Conservation (phyloP, 2,888 invertebrate species). For the Drosophila algonquin region DNA sequence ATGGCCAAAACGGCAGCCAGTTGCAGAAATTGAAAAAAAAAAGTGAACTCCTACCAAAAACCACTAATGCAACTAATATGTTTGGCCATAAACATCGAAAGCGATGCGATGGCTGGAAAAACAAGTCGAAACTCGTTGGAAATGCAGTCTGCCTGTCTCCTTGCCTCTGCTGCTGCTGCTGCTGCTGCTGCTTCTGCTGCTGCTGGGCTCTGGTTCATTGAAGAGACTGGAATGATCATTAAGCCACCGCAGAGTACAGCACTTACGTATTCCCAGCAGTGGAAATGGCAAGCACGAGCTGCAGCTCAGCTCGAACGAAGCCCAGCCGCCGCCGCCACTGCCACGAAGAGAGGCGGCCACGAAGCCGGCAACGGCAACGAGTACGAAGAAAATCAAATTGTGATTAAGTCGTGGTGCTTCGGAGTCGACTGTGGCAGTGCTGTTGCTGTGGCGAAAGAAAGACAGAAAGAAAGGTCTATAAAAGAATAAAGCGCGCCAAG, state of each 20-base stretch:
- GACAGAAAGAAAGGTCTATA: conserved; percentile 83
- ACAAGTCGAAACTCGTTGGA: conserved; percentile 40
- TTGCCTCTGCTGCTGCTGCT: too few species aligned
- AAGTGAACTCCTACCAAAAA: conserved; percentile 57
- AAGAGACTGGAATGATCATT: conserved; percentile 18
- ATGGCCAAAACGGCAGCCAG: too few species aligned
- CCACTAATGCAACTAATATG: conserved; percentile 71
- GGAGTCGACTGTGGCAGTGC: conserved; percentile 7
- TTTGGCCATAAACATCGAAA: conserved; percentile 77
- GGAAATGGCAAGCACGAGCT: conserved; percentile 52
- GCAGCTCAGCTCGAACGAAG: conserved; percentile 5
- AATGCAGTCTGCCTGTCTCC: conserved; percentile 14
- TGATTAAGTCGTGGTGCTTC: conserved; percentile 50
- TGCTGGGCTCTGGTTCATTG: conserved; percentile 46
- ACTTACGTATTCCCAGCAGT: conserved; percentile 7
- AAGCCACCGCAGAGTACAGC: background rate
- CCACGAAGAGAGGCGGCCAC: conserved; percentile 31
- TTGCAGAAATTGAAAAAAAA: background rate
- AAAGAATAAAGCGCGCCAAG: conserved; percentile 83
- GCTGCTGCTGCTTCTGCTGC: background rate
- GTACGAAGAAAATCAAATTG: conserved; percentile 73
- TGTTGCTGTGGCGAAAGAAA: conserved; percentile 29
- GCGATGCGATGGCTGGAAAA: conserved; percentile 46
- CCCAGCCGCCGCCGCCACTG: background rate
- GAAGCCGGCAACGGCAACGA: conserved; percentile 34